These are phyloP conservation scores for Scrobipalpa atriplicella DNA, from an alignment of 2,888 invertebrate genomes.

Conservation along the genomic window DNA sequence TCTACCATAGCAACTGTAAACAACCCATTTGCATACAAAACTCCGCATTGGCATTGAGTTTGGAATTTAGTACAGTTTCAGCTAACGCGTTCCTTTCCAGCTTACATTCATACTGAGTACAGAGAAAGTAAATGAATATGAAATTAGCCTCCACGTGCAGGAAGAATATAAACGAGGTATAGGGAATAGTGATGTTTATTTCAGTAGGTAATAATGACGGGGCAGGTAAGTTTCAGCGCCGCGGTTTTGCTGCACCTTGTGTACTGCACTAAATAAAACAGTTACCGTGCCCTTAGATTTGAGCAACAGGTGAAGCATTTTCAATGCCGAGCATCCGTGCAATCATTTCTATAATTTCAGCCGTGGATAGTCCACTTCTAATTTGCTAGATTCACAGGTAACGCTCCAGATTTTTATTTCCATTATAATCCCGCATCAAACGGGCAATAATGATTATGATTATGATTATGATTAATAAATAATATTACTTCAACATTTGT, in stretches of 20 bases:
- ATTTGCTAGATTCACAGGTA: no score
- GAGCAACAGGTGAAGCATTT: conserved; percentile 50
- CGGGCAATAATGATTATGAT: no score
- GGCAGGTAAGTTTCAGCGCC: conserved; percentile 47
- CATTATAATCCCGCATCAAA: neutral
- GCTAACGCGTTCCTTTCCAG: neutral
- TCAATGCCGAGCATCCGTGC: neutral
- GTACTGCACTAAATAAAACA: conserved; percentile 60
- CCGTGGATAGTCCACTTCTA: no score
- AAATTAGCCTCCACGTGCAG: conserved; percentile 25
- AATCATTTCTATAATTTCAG: no score
- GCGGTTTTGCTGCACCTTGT: conserved; percentile 47
- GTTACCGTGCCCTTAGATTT: conserved; percentile 41
- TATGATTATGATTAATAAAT: no score
- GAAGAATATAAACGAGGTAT: conserved; percentile 47
- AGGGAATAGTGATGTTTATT: conserved; percentile 54
- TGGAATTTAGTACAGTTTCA: neutral
- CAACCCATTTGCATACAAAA: conserved; percentile 14
- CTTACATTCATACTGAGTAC: conserved; percentile 3
- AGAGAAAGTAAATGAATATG: conserved; percentile 30
- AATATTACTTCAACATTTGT: neutral
- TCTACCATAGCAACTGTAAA: no score
- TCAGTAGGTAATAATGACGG: conserved; percentile 53
- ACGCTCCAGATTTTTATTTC: no score
- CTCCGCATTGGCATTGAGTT: conserved; percentile 21